Base-by-base conservation (phyloP, 2,797 vertebrate genomes). In the Enoplosus armatus region DNA sequence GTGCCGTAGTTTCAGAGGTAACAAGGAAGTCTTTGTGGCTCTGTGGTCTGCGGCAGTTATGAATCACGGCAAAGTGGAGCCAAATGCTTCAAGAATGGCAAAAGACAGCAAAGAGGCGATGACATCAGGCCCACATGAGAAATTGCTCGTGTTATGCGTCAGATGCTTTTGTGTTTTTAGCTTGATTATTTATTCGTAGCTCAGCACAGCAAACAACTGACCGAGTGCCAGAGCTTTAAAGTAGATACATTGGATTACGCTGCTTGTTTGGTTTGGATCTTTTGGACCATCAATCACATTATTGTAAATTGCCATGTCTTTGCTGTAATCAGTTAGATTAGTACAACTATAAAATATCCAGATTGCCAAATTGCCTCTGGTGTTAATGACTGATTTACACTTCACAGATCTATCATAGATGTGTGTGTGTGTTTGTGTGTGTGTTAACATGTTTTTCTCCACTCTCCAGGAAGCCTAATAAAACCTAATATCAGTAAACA, bases 341-440 rank as follows among this genome's bases (percentile, higher is more conserved):
- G 89, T 71, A 70, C 73, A 89, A 95, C 93, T 92, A 90, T 91
- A 93, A 90, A 89, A 91, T 92, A 94, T 80, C 92, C 82, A 82
- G 90, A 80, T 93, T 77, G 89, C 86, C 85, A 93, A 97, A 96
- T 96, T 96, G 96, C 96, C 95, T 96, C 93, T 95, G 86, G 95
- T 97, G 90, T 94, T 95, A 96, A 97, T 87, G 88, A 89, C 87
- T 74, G 85, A 88, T 83, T 90, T 87, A 81, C 54, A 69, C 45
- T 60, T 61, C 20, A 68, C 39, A 63, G 31, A 82, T 75, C n/a
- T 76, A 22, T 74, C 60, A 55, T 29, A n/a, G 18, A 33, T 10
- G 33, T 22, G 29, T 35, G 35, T 26, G 45, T 14, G n/a, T 20
- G 20, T 60, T 15, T 60, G 24, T 74, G 50, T 69, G 18, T 47